phyloP scores from a whole-genome alignment of 1,140 invertebrate species.

The Conus betulinus region DNA sequence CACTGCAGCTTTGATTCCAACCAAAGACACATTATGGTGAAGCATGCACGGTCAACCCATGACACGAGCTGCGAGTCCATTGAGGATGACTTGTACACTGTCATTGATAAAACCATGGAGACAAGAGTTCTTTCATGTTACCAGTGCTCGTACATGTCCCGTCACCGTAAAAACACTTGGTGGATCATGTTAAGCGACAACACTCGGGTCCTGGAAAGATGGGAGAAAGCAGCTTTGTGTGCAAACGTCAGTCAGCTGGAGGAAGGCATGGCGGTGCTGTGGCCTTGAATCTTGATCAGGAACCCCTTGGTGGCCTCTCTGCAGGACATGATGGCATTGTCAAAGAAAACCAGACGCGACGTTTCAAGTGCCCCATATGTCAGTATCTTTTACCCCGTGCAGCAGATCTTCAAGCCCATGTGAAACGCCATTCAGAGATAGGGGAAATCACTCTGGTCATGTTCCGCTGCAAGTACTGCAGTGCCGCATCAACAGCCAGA shows the following conservation, averaged over 20 bases:
- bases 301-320: neutral
- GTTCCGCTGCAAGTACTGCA: constrained; percentile 54
- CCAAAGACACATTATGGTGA: constrained; percentile 47
- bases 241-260: neutral
- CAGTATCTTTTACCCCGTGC: constrained; percentile 52
- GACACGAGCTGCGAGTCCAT: constrained; percentile 36
- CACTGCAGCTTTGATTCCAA: constrained; percentile 53
- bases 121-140: constrained; percentile 49
- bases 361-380: constrained; percentile 55
- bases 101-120: constrained; percentile 43
- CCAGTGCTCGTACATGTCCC: constrained; percentile 49
- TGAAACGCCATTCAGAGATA: constrained; percentile 49
- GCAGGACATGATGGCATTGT: constrained; percentile 18
- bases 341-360: constrained; percentile 44
- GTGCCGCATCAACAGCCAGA: constrained; percentile 50
- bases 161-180: constrained; percentile 51
- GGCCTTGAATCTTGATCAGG: constrained; percentile 13
- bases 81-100: constrained; percentile 44
- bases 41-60: constrained; percentile 45
- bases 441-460: constrained; percentile 50
- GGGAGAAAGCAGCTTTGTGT: constrained; percentile 22
- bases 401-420: constrained; percentile 51
- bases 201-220: constrained; percentile 39
- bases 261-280: neutral
- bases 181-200: constrained; percentile 48